Conservation (phyloP, 2,888 invertebrate species). For the Ctenicera cuprea region DNA sequence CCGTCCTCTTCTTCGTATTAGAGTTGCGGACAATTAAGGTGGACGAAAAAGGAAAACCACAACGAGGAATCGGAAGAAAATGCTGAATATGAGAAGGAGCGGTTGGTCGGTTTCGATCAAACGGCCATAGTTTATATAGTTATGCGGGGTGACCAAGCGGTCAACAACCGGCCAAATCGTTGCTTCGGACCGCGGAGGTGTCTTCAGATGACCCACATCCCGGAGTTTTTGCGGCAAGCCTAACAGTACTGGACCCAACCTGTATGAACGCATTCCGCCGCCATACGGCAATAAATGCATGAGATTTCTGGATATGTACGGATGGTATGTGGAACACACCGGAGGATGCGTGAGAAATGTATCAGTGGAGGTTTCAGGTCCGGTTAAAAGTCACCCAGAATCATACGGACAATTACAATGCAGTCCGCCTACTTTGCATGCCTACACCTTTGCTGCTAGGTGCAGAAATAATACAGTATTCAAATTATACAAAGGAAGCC, state of each 20-base stretch:
- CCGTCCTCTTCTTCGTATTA: conserved; percentile 33
- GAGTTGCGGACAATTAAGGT: conserved; percentile 14
- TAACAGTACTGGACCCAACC: conserved; percentile 68
- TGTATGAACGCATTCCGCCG: conserved; percentile 61
- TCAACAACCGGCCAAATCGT: conserved; percentile 71
- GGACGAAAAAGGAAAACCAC: conserved; percentile 40
- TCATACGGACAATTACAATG: conserved; percentile 11
- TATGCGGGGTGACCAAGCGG: conserved; percentile 67
- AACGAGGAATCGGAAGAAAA: conserved; percentile 39
- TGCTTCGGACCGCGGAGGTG: conserved; percentile 66
- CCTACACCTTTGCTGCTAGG: not conserved
- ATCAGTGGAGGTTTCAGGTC: conserved; percentile 32
- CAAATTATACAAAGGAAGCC: conserved; percentile 6
- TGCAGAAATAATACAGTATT: not conserved
- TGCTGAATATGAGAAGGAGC: conserved; percentile 47
- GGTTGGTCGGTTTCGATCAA: conserved; percentile 64
- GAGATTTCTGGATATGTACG: conserved; percentile 51
- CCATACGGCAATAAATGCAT: conserved; percentile 51
- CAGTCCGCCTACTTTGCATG: conserved; percentile 20
- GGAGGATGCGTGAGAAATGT: conserved; percentile 51
- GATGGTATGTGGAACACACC: conserved; percentile 49
- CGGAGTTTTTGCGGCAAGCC: conserved; percentile 64
- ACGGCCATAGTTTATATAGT: conserved; percentile 61
- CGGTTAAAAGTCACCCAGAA: conserved; percentile 29
- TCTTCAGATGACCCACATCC: conserved; percentile 67